Base-by-base conservation (phyloP, 1,140 invertebrate species). In the Homalodisca vitripennis region DNA sequence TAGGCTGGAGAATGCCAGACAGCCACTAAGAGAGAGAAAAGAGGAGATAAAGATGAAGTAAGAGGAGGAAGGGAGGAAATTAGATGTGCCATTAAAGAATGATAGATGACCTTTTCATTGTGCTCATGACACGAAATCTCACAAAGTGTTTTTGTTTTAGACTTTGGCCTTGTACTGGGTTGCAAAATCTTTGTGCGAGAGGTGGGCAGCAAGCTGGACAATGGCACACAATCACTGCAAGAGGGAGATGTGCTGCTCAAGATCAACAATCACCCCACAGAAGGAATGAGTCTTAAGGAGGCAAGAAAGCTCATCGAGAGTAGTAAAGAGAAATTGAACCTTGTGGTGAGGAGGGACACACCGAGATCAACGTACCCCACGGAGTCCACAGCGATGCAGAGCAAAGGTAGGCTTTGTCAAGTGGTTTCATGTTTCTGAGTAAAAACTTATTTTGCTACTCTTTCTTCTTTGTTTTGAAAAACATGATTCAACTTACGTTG, bases 91-190 rank as follows among this genome's bases (percentile, higher is more conserved):
- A n/a, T n/a, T n/a, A n/a, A n/a, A n/a, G n/a, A n/a, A n/a, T n/a
- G n/a, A n/a, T n/a, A n/a, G n/a, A n/a, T n/a, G n/a, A n/a, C n/a
- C n/a, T n/a, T n/a, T n/a, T n/a, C n/a, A n/a, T n/a, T n/a, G n/a
- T n/a, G n/a, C n/a, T n/a, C n/a, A n/a, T n/a, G n/a, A n/a, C n/a
- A n/a, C n/a, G n/a, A n/a, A n/a, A n/a, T n/a, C n/a, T n/a, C n/a
- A n/a, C n/a, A 41, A 41, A n/a, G 34, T 17, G 17, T 10, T 17
- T 71, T 75, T 70, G 53, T 83, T 84, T n/a, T 77, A 95, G 96
- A 99, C 82, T 98, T 97, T 79, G 98, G 98, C 0, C 88, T 99
- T 69, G 91, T 98, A 0, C 85, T 99, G 17, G 97, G 97, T 1
- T 98, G 94, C 78, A 92, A 93, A 74, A 77, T 85, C 17, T 84